phyloP scores from a whole-genome alignment of 2,113 vertebrate genomes.

The Anhinga anhinga region DNA sequence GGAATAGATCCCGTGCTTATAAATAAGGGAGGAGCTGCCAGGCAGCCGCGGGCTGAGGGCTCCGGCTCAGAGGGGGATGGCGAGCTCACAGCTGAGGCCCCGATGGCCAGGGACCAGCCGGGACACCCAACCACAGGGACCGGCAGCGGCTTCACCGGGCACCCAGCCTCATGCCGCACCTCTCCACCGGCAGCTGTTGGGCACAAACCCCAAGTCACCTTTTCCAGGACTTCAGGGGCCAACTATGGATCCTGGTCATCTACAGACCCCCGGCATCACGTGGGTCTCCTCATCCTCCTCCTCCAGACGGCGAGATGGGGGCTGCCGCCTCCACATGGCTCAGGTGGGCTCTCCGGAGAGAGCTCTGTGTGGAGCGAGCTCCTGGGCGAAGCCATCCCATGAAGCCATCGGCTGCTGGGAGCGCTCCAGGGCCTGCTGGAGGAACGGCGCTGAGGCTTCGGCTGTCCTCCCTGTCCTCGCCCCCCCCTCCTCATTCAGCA shows the following conservation, averaged over 20 bases:
- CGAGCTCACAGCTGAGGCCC: too few relatives aligned
- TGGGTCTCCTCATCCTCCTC: neutral
- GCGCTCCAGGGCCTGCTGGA: neutral
- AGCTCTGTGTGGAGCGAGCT: neutral
- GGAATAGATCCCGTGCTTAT: neutral
- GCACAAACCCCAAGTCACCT: neutral
- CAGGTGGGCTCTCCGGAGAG: neutral
- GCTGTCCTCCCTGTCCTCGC: fast-evolving
- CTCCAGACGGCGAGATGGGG: neutral
- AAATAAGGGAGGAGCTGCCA: neutral
- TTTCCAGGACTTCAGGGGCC: neutral
- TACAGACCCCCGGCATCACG: fast-evolving
- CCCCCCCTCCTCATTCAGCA: neutral
- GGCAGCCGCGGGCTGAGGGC: neutral
- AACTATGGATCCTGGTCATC: fast-evolving
- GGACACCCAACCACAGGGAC: neutral
- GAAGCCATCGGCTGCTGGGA: neutral
- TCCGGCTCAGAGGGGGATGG: too few relatives aligned
- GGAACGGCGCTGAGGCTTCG: fast-evolving
- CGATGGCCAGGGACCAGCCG: neutral
- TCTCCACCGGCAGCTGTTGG: fast-evolving
- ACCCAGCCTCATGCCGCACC: neutral
- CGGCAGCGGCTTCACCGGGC: neutral
- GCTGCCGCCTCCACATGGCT: neutral
- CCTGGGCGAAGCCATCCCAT: neutral